phyloP scores from a whole-genome alignment of 2,888 invertebrate genomes.

The Trachelus troglodyta region DNA sequence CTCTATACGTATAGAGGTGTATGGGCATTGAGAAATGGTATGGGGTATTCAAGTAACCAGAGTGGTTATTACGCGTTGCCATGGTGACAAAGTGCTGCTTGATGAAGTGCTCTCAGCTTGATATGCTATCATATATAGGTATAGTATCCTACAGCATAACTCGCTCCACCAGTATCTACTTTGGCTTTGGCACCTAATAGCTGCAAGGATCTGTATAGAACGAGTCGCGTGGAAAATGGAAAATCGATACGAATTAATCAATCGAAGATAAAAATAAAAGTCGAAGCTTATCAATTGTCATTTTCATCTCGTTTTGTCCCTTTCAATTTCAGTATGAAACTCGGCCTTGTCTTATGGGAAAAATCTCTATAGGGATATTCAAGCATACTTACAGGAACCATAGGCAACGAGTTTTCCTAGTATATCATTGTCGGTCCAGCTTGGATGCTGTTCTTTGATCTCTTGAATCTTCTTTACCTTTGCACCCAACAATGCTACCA shows the following conservation, averaged over 20 bases:
- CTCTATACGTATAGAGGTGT: too few relatives aligned
- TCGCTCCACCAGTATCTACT: background rate
- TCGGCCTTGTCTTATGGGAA: background rate
- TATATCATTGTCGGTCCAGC: conserved; percentile 79
- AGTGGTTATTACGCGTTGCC: conserved; percentile 64
- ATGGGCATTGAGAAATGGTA: too few relatives aligned
- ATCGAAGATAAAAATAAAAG: too few relatives aligned
- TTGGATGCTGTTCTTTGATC: conserved; percentile 78
- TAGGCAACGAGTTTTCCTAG: conserved; percentile 87
- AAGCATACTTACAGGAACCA: conserved; percentile 77
- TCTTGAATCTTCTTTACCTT: conserved; percentile 79
- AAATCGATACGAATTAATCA: too few relatives aligned
- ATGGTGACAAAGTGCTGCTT: conserved; percentile 64
- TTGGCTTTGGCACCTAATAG: too few relatives aligned
- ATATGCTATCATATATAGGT: too few relatives aligned
- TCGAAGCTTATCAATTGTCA: too few relatives aligned
- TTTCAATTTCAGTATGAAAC: background rate
- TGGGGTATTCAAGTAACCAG: conserved; percentile 37
- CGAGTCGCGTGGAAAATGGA: too few relatives aligned
- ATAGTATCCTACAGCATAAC: background rate
- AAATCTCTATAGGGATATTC: too few relatives aligned
- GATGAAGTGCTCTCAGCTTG: conserved; percentile 55
- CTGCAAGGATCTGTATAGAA: too few relatives aligned
- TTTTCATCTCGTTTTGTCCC: too few relatives aligned
- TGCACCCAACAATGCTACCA: conserved; percentile 92